Percentiles rank a stretch among this genome's conserved stretches.
phyloP scores from a whole-genome alignment of 30 jellyfish, hydroid and myxozoan genomes.

The Catostylus mosaicus region DNA sequence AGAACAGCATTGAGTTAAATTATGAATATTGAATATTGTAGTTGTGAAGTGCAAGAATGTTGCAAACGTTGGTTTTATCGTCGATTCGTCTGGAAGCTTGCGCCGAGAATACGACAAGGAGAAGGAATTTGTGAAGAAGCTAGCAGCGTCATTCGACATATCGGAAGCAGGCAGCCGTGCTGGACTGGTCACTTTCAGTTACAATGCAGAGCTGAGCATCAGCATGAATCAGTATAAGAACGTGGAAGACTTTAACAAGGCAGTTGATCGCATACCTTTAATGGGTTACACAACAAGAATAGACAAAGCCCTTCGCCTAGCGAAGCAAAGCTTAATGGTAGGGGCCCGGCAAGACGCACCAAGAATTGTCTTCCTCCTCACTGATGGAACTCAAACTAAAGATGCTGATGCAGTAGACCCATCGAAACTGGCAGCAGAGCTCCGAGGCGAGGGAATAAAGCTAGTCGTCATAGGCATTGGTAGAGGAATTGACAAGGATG shows the following conservation, averaged over 20 bases:
- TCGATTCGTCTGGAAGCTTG: slow-evolving; percentile 98
- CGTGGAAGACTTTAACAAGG: slow-evolving; percentile 66
- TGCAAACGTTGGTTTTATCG: slow-evolving; percentile 87
- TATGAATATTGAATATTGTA: no score
- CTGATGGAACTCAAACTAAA: slow-evolving; percentile 91
- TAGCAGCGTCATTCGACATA: slow-evolving; percentile 74
- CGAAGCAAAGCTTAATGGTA: slow-evolving; percentile 61
- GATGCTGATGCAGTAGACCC: slow-evolving; percentile 84
- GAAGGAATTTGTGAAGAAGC: slow-evolving; percentile 74
- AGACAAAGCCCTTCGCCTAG: slow-evolving; percentile 88
- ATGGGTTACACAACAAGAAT: slow-evolving; percentile 90
- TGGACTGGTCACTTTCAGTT: slow-evolving; percentile 88
- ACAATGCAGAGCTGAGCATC: slow-evolving; percentile 83
- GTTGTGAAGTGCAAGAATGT: slow-evolving; percentile 51
- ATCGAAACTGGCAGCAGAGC: slow-evolving; percentile 55
- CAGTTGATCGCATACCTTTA: slow-evolving; percentile 80
- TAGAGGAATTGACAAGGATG: slow-evolving; percentile 55
- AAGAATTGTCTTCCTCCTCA: slow-evolving; percentile 68
- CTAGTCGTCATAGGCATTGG: slow-evolving; percentile 88
- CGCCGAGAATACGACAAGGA: slow-evolving; percentile 77
- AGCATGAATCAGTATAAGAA: slow-evolving; percentile 54
- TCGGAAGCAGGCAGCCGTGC: slow-evolving; percentile 77
- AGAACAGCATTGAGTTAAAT: no score
- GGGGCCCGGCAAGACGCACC: slow-evolving; percentile 90
- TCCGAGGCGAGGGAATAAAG: slow-evolving; percentile 59